phyloP scores from a whole-genome alignment of 92 coral and sea anemone species.

The Porites lobata region DNA sequence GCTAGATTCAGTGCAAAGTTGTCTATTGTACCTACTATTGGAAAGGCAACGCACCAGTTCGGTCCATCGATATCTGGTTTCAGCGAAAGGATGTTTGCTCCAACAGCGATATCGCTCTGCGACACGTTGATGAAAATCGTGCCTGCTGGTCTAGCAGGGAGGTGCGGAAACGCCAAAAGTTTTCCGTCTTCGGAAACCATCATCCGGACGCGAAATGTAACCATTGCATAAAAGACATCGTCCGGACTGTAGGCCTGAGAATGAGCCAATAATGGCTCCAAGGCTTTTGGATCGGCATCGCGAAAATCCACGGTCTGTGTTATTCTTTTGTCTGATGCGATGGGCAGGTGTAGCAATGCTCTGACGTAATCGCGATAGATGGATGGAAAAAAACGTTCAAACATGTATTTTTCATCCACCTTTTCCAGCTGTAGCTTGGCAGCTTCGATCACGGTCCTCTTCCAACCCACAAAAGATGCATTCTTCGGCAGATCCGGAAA shows the following conservation, averaged over 20 bases:
- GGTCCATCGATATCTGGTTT: not conserved
- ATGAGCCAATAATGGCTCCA: not conserved
- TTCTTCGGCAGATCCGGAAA: not conserved
- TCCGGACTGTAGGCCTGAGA: not conserved
- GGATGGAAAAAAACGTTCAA: not conserved
- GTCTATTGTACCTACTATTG: not conserved
- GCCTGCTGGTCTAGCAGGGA: not conserved
- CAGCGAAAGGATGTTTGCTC: not conserved
- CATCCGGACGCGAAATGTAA: not conserved
- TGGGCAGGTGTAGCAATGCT: conserved; percentile 1
- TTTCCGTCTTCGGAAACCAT: not conserved
- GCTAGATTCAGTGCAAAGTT: not conserved
- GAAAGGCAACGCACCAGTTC: not conserved
- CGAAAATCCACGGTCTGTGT: not conserved
- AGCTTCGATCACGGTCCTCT: not conserved
- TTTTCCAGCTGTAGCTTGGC: not conserved
- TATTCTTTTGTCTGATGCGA: not conserved
- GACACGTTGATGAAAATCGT: not conserved
- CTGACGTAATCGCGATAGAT: not conserved
- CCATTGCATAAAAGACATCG: conserved; percentile 15
- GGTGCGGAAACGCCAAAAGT: not conserved
- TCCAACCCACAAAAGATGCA: conserved; percentile 11
- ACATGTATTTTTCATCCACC: not conserved
- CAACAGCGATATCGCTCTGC: not conserved
- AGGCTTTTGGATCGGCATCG: conserved; percentile 1